phyloP scores from a whole-genome alignment of 1,140 invertebrate genomes.

The Dreissena polymorpha region DNA sequence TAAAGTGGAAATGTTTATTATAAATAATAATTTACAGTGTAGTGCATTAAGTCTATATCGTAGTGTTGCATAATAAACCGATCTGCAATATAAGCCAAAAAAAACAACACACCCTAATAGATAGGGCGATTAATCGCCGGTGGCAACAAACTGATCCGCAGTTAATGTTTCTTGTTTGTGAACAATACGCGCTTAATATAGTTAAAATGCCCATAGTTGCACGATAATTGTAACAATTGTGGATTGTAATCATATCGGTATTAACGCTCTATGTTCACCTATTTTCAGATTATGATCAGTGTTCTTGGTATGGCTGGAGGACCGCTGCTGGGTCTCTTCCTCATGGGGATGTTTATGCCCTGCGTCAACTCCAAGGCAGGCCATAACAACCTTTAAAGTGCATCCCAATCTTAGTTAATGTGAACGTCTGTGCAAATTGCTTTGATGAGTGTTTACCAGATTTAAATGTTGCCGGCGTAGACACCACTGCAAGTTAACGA shows the following conservation, averaged over 20 bases:
- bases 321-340: constrained; percentile 75
- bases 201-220: no score
- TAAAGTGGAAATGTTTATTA: no score
- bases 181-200: no score
- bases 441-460: background rate
- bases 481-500: background rate
- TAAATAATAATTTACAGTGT: no score
- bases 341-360: constrained; percentile 78
- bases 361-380: constrained; percentile 74
- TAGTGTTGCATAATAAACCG: no score
- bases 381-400: background rate
- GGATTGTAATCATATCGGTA: constrained; percentile 51
- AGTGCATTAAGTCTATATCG: no score
- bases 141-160: background rate
- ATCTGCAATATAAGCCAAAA: no score
- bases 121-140: no score
- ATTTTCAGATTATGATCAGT: constrained; percentile 72
- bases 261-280: no score
- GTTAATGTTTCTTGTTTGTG: no score
- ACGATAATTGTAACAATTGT: no score
- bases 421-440: background rate
- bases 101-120: no score
- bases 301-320: constrained; percentile 78
- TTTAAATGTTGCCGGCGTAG: background rate
- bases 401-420: background rate